Base-by-base conservation (phyloP, 1,140 invertebrate genomes). In the Achroia grisella region DNA sequence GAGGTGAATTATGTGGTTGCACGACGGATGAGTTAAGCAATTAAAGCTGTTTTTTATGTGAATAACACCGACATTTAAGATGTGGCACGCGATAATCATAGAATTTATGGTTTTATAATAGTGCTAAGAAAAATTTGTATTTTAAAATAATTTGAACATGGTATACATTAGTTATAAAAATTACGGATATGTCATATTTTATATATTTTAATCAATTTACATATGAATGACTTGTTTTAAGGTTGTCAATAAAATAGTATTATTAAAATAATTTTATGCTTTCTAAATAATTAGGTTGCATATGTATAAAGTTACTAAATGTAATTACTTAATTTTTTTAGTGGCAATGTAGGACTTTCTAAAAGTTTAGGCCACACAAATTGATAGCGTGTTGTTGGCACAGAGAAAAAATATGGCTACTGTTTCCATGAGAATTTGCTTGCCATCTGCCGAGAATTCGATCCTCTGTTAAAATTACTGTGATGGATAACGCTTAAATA, bases 401-500 rank as follows among this genome's bases (percentile, higher is more conserved):
- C 54, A 39, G 62, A 56, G 62, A 73, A 72, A 71, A 52, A 55
- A 32, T 34, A 32, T 47, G 15, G 60, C 71, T 70, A 68, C 66
- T 52, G 66, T 69, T 54, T 52, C 55, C 72, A 60, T 63, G 60
- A 73, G 64, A 74, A 77, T 75, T 78, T 71, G 76, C 73, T 46
- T 48, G 52, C 73, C 78, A 85, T 75, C 63, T 85, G 78, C 47
- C 53, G 49, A 70, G 62, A 71, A 80, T 44, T 53, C 48, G 72
- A 82, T 73, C 66, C 46, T 39, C 44, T 50, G 50, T 56, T 42
- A 56, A 71, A 77, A 76, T 71, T 70, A 77, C 78, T 74, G 65
- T 59, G 63, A 71, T 71, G 68, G 71, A 82, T 78, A 75, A 80
- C 73, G 78, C 70, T 79, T 58, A 75, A 81, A 76, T 76, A 77